Conservation (phyloP, 2,797 vertebrate genomes). For the Synanceia verrucosa region DNA sequence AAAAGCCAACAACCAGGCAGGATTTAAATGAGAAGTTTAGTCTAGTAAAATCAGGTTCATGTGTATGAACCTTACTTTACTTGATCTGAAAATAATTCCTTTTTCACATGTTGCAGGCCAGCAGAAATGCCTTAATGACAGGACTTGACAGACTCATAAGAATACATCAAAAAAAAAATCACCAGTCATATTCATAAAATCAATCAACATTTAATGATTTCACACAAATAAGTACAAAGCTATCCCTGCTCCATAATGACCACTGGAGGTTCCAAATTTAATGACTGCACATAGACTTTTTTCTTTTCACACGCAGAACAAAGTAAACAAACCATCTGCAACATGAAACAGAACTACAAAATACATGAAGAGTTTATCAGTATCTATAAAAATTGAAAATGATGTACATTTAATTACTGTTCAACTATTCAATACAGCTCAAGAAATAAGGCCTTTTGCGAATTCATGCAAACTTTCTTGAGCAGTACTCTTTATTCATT, state of each 20-base stretch:
- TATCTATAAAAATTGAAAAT: constrained; percentile 38
- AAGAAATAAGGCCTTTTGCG: constrained; percentile 64
- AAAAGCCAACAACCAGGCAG: not conserved
- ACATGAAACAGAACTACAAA: constrained; percentile 48
- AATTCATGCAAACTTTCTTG: constrained; percentile 55
- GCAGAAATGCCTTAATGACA: not conserved
- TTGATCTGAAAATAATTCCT: not conserved
- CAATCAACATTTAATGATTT: constrained; percentile 79
- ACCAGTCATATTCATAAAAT: constrained; percentile 69
- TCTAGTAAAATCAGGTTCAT: not conserved
- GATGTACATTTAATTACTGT: constrained; percentile 25
- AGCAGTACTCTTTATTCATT: constrained; percentile 27
- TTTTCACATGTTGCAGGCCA: not conserved
- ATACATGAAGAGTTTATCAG: constrained; percentile 26
- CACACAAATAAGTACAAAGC: constrained; percentile 71
- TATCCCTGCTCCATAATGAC: constrained; percentile 48
- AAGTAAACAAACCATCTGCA: constrained; percentile 42
- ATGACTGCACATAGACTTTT: constrained; percentile 28
- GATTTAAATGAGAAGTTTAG: not conserved
- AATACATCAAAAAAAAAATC: constrained; percentile 50
- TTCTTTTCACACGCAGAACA: constrained; percentile 40
- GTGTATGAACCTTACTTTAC: not conserved
- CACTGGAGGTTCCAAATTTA: constrained; percentile 28
- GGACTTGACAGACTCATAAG: constrained; percentile 1
- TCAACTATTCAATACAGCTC: constrained; percentile 47